These are phyloP conservation scores for Acanthisitta chloris DNA, from an alignment of 2,113 vertebrate species.

Conservation along the genomic window DNA sequence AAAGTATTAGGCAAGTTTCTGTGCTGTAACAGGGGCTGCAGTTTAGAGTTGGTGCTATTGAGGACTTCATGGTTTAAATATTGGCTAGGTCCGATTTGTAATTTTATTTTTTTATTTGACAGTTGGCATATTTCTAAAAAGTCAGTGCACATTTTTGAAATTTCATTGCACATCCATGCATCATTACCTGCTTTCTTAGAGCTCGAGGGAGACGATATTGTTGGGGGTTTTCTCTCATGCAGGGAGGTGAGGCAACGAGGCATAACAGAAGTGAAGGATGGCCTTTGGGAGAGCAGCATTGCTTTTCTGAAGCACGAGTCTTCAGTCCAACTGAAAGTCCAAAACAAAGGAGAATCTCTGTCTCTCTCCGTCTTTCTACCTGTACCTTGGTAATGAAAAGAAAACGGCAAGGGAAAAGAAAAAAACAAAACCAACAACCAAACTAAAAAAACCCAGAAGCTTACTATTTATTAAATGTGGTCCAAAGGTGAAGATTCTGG, in stretches of 20 bases:
- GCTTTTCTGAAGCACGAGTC: constrained; percentile 24
- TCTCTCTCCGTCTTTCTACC: not conserved
- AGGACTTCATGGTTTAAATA: not conserved
- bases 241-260: constrained; percentile 6
- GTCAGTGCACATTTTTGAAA: constrained; percentile 61
- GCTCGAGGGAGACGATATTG: not conserved
- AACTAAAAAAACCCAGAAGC: not conserved
- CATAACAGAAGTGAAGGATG: not conserved
- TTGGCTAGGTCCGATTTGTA: not conserved
- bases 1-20: not conserved
- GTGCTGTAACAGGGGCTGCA: not conserved
- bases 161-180: constrained; percentile 58
- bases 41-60: not conserved
- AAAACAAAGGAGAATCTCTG: constrained; percentile 17
- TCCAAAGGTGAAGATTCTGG: not conserved
- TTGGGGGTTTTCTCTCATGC: constrained; percentile 48
- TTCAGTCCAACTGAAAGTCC: constrained; percentile 27
- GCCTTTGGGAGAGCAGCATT: not conserved
- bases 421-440: no score
- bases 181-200: constrained; percentile 40
- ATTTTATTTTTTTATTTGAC: not conserved
- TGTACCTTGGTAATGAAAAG: constrained; percentile 34
- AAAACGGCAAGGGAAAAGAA: not conserved
- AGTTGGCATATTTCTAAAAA: constrained; percentile 64
- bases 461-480: not conserved